Percentiles rank a stretch among this genome's conserved stretches.
Conservation (phyloP, 2,888 invertebrate genomes). For the Liposcelis brunnea region DNA sequence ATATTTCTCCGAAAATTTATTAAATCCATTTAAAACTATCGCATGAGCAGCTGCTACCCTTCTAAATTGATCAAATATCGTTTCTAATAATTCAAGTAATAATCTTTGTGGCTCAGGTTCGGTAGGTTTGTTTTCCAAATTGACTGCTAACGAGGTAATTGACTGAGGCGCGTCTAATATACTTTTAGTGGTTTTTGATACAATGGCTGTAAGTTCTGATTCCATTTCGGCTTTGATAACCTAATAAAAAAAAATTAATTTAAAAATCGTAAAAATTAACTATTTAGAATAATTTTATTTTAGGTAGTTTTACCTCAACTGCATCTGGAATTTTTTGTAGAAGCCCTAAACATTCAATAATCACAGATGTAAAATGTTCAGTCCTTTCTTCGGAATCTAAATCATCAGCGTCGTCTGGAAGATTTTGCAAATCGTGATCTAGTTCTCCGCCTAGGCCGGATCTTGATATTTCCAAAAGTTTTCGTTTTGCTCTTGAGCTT, state of each 20-base stretch:
- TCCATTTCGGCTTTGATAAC: constrained; percentile 70
- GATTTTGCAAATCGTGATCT: constrained; percentile 25
- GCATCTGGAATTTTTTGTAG: constrained; percentile 71
- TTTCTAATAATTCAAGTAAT: constrained; percentile 44
- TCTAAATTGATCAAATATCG: constrained; percentile 67
- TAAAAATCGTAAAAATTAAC: too few relatives aligned
- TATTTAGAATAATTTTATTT: not conserved
- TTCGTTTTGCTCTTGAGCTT: constrained; percentile 34
- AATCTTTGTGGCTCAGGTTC: constrained; percentile 25
- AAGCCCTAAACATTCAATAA: constrained; percentile 66
- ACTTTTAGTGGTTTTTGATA: constrained; percentile 62
- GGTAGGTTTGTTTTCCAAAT: constrained; percentile 4
- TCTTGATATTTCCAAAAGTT: constrained; percentile 32
- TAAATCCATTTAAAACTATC: constrained; percentile 43
- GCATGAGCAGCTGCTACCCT: constrained; percentile 62
- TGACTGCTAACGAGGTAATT: constrained; percentile 18
- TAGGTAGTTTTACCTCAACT: constrained; percentile 60
- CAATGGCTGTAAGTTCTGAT: constrained; percentile 59
- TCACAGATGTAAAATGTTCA: constrained; percentile 53
- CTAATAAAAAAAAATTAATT: constrained; percentile 27
- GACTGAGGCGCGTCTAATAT: constrained; percentile 33
- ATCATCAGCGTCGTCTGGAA: constrained; percentile 39
- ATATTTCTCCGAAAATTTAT: constrained; percentile 42
- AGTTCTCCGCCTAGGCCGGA: not conserved
- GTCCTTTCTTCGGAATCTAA: constrained; percentile 41